phyloP scores from a whole-genome alignment of 2,113 vertebrate genomes.

The Galeopterus variegatus region DNA sequence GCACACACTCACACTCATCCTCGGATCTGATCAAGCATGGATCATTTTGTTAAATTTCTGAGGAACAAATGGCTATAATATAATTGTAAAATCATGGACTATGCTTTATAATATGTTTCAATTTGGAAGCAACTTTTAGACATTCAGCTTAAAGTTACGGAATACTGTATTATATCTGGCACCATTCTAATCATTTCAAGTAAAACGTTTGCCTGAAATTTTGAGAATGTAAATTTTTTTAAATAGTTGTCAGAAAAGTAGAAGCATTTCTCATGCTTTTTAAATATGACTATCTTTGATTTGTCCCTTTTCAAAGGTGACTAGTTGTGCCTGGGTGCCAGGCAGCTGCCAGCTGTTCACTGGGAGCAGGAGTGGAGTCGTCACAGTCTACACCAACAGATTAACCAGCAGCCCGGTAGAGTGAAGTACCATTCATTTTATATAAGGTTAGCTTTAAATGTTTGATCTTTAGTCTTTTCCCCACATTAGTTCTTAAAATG shows the following conservation, averaged over 20 bases:
- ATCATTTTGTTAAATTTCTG: constrained; percentile 25
- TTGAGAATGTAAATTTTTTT: background rate
- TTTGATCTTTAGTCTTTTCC: background rate
- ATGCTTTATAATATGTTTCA: background rate
- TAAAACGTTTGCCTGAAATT: constrained; percentile 51
- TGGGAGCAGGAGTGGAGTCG: constrained; percentile 97
- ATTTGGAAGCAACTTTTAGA: constrained; percentile 7
- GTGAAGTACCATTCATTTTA: background rate
- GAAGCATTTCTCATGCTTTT: background rate
- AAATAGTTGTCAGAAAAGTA: constrained; percentile 55
- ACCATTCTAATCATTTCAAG: background rate
- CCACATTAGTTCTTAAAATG: background rate
- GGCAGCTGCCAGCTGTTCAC: constrained; percentile 99
- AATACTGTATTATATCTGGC: background rate
- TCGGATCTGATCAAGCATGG: background rate
- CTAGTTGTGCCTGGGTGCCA: constrained; percentile 98
- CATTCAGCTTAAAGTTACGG: background rate
- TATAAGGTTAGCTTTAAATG: background rate
- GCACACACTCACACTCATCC: background rate
- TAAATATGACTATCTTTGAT: constrained; percentile 43
- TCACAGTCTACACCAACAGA: constrained; percentile 97
- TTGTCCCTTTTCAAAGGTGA: constrained; percentile 91
- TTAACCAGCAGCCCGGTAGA: constrained; percentile 94
- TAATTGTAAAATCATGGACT: background rate
- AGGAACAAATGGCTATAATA: background rate